Evolutionary conservation across 2,888 invertebrate genomes (phyloP), one percentile per base, ranked within the genome.

Genomic region (Galeopsomyia nigrocyanea): DNA sequence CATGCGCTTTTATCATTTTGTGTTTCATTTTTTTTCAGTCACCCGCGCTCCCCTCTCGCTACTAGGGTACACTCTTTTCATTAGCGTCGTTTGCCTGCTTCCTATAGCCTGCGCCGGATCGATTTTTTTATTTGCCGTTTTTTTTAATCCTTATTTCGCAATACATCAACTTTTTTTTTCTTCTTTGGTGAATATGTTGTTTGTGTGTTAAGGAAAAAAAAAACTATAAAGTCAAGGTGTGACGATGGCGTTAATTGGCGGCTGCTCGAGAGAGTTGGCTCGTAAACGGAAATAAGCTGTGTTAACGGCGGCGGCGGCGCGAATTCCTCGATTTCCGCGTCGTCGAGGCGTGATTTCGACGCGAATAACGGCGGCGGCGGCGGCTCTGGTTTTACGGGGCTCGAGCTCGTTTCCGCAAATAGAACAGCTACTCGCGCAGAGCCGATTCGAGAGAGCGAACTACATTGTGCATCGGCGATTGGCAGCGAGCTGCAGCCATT

Each of bases 1-100:
- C 77, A 83, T 82, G 81, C 82, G 68, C 69, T 74, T 75, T 26
- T 26, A 26, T 26, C 74, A 65, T 75, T 60, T 53, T 70, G 58
- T 55, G 14, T 68, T 65, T 68, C 5, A 46, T 72, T 68, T 60
- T 46, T 68, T 53, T 63, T 21, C 5, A 19, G 46, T 39, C 7
- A 1, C 39, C 39, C 63, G 56, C 39, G 17, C 57, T 46, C 47
- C 31, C 13, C 47, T 39, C 26, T 26, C 13, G 39, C 39, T 39
- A 39, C 39, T 10, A n/a, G n/a, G n/a, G n/a, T n/a, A 2, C 47
- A 49, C 50, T 74, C 60, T 72, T 75, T 73, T 64, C 70, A 70
- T 64, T 70, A 75, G 70, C 72, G 69, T 7, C 70, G 72, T 75
- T 72, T 75, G 75, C 72, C 72, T 70, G 75, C 70, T 75, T 67